These are phyloP conservation scores for Aphelenchoides fujianensis DNA, from an alignment of 1,140 invertebrate genomes.

Conservation along the genomic window DNA sequence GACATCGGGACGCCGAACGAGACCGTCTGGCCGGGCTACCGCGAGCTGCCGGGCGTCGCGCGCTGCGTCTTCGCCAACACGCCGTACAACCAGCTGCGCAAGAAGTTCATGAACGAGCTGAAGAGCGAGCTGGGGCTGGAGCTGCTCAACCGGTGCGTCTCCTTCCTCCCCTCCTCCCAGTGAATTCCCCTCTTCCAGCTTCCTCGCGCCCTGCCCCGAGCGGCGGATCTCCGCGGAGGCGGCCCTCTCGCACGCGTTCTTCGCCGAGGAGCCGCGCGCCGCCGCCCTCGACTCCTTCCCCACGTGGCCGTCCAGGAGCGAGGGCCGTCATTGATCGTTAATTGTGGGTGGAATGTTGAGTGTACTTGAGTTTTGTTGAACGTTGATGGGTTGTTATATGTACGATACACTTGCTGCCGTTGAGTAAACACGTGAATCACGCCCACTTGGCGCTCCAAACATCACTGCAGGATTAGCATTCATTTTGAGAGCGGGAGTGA, in stretches of 20 bases:
- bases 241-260: slow-evolving; percentile 82
- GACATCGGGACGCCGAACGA: slow-evolving; percentile 94
- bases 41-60: slow-evolving; percentile 73
- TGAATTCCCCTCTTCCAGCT: slow-evolving; percentile 68
- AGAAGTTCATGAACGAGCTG: slow-evolving; percentile 36
- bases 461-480: too few species aligned
- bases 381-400: too few species aligned
- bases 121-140: slow-evolving; percentile 28
- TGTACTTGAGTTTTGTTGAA: too few species aligned
- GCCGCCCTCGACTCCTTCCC: slow-evolving; percentile 96
- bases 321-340: slow-evolving; percentile 64
- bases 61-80: slow-evolving; percentile 44
- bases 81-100: slow-evolving; percentile 71
- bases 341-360: too few species aligned
- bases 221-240: slow-evolving; percentile 81
- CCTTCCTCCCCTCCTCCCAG: slow-evolving; percentile 65
- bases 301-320: slow-evolving; percentile 97
- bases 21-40: slow-evolving; percentile 88
- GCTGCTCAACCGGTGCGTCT: background rate
- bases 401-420: too few species aligned
- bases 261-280: slow-evolving; percentile 81
- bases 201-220: slow-evolving; percentile 69
- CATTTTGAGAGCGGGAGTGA: too few species aligned
- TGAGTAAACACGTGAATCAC: too few species aligned
- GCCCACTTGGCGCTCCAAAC: too few species aligned